phyloP scores from a whole-genome alignment of 92 coral and sea anemone genomes.

The Parazoanthus darwini region DNA sequence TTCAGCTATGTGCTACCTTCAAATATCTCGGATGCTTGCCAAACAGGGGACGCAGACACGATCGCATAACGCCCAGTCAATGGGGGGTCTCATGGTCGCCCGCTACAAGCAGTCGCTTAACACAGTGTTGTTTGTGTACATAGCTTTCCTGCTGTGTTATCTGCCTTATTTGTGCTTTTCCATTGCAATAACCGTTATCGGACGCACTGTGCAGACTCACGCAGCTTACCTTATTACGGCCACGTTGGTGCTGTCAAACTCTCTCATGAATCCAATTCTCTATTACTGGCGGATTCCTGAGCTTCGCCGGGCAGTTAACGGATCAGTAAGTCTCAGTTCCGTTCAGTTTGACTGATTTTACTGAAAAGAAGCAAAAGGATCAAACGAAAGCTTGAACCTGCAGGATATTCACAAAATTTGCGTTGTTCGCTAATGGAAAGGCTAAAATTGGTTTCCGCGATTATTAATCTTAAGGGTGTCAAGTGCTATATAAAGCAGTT shows the following conservation, averaged over 20 bases:
- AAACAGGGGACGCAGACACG: conserved; percentile 6
- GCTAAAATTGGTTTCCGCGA: too few species aligned
- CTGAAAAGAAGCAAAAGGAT: too few species aligned
- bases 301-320: conserved; percentile 20
- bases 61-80: conserved; percentile 16
- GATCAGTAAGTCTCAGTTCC: conserved; percentile 23
- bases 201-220: conserved; percentile 2
- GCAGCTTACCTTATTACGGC: conserved; percentile 37
- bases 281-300: conserved; percentile 42
- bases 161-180: conserved; percentile 28
- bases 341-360: conserved; percentile 10
- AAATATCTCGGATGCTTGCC: conserved; percentile 24
- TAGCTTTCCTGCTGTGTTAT: conserved; percentile 35
- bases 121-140: conserved; percentile 36
- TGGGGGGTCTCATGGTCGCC: conserved; percentile 29
- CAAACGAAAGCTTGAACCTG: too few species aligned
- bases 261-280: conserved; percentile 32
- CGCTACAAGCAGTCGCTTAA: conserved; percentile 42
- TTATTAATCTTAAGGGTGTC: too few species aligned
- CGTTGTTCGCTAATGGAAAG: too few species aligned
- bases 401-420: too few species aligned
- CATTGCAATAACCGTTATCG: neutral
- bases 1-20: conserved; percentile 15
- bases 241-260: conserved; percentile 31
- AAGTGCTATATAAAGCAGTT: too few species aligned